Evolutionary conservation across 2,888 invertebrate genomes (phyloP), one percentile per base, ranked within the genome.

Genomic region (Drosophila niveifrons): DNA sequence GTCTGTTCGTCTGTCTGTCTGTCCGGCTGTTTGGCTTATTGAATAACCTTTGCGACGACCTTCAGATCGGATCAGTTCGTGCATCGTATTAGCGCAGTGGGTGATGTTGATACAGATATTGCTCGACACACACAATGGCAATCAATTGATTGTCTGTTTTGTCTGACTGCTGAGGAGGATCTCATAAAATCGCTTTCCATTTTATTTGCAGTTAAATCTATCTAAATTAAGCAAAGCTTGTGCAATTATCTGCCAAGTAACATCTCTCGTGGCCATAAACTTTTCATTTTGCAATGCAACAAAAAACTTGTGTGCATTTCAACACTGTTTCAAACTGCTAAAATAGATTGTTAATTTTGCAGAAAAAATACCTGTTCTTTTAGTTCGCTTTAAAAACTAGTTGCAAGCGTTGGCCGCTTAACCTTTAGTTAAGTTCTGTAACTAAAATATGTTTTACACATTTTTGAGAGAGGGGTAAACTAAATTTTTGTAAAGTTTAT

Each of bases 21-120:
- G 36, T 36, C 36, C n/a, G n/a, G 0, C 36, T n/a, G 0, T 11
- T 41, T 15, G 15, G 39, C 55, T 52, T 44, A 72, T 77, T 74
- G 68, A 50, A 68, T 66, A 72, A 72, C 71, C 46, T 48, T 50
- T 31, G 10, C 13, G 13, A 51, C 13, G 65, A 41, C 65, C 74
- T 69, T 69, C 57, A 29, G 17, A 7, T 44, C 7, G 64, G 51
- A 56, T 56, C 48, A 63, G 34, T 10, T 53, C 15, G 41, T 29
- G 41, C 4, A 17, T 46, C 62, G 8, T 58, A 43, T 43, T 51
- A 43, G 13, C 43, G 29, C 50, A 13, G 78, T 75, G 78, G 75
- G 74, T 73, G 68, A 58, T 67, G 48, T 56, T 63, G 62, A 51
- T 63, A 52, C 72, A 56, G 58, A 59, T 72, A 34, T 41, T 7